Base-by-base conservation (phyloP, 2,797 vertebrate species). In the Phoeniculus purpureus region DNA sequence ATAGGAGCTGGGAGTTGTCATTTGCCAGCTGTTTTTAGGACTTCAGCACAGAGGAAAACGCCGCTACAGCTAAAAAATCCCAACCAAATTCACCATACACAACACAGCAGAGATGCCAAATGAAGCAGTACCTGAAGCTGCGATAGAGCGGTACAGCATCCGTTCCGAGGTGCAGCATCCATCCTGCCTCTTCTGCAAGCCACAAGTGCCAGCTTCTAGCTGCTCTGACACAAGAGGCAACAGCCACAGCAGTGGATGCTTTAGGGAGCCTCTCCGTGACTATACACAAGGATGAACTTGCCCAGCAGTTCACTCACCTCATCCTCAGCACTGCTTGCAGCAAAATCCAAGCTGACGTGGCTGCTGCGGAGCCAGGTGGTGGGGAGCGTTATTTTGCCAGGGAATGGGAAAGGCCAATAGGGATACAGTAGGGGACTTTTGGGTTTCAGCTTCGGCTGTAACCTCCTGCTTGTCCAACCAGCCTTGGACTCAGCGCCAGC, bases 111-210 rank as follows among this genome's bases (percentile, higher is more conserved):
- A 77, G 50, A 64, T 19, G 29, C 72, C 31, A 26, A 70, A 59
- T 0, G 0, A 51, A 15, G 22, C 3, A 9, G 1, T 58, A 94
- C 76, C 70, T 83, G 70, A 50, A 72, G 66, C 51, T 17, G 10
- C 0, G 1, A 34, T 0, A 0, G 50, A 67, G 31, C 0, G 0
- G 15, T 23, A 52, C 50, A 54, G 72, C 82, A 62, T 65, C 52
- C 51, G 10, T 26, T 51, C 74, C 1, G 0, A 0, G 9, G 26
- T 7, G 29, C 26, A 60, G 32, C 64, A 62, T 59, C 86, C 4
- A 0, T 65, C 43, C 87, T 26, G 45, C 45, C n/a, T 31, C 50
- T 0, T 0, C 10, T 6, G 2, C 7, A 7, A 70, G 76, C n/a
- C 4, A 1, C 48, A 48, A 13, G 15, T 32, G 85, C 74, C 6